Evolutionary conservation across 2,888 invertebrate genomes (phyloP), one percentile per base, ranked within the genome.

Genomic region (Eristalinus aeneus): DNA sequence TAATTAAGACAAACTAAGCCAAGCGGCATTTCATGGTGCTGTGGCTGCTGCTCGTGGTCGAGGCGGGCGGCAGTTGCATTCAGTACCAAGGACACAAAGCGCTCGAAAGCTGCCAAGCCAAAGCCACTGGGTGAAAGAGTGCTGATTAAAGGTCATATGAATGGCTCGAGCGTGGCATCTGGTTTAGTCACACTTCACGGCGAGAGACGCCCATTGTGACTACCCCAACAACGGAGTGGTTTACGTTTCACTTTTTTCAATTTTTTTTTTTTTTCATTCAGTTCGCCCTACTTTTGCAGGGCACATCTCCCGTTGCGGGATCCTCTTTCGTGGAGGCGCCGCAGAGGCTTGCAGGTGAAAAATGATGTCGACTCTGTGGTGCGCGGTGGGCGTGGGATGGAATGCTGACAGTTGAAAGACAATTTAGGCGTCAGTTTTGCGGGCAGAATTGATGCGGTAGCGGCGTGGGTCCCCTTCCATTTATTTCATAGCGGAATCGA

Each of bases 401-500:
- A 75, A 68, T 80, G 76, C 53, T 73, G 85, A 85, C 85, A 80
- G 76, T 80, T 80, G 63, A 53, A 80, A 80, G 80, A 85, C 80
- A 85, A 77, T 85, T 85, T 85, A 73, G 56, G 73, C 76, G 64
- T 64, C 85, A 75, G 71, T 68, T 64, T 56, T 76, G 80, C 54
- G 80, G 76, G 31, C 61, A 67, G 56, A 72, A 58, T 69, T n/a
- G 58, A 80, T 80, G 85, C 53, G 73, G 46, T 8, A 16, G 1
- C 36, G 39, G 46, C 58, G 36, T 64, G 58, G 60, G 69, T 65
- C n/a, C 12, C 31, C 56, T 63, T 46, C 31, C 73, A 53, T 46
- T 11, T 16, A 6, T 67, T 16, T 31, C 34, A 8, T 16, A 46
- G 36, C 39, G 9, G 0, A 84, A 79, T 79, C 84, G 84, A 79